phyloP scores from a whole-genome alignment of 2,888 invertebrate genomes.

The Noctua janthe region DNA sequence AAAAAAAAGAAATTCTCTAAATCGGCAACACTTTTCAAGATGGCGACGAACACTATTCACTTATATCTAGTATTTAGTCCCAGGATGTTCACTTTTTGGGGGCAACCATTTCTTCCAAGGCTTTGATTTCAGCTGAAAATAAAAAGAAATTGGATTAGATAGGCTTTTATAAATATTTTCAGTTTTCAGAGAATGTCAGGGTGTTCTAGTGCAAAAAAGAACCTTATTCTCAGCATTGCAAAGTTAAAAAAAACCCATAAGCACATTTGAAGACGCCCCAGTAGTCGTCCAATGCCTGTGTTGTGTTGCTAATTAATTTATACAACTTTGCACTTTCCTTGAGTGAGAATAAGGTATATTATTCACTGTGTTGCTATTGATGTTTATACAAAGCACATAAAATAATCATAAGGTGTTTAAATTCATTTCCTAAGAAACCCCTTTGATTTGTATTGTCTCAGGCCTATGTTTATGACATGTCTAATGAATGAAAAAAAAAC shows the following conservation, averaged over 20 bases:
- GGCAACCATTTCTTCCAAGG: conserved; percentile 82
- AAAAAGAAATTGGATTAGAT: conserved; percentile 42
- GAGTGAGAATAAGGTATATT: neutral
- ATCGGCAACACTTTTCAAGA: conserved; percentile 73
- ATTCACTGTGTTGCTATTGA: neutral
- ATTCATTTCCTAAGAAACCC: too few species aligned
- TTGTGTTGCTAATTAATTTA: neutral
- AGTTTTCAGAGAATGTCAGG: neutral
- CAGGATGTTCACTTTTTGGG: conserved; percentile 75
- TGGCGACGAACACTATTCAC: conserved; percentile 76
- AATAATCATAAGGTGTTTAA: too few species aligned
- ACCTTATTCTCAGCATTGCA: rapidly evolving
- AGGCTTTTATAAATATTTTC: neutral
- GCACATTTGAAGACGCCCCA: neutral
- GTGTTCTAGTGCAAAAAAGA: neutral
- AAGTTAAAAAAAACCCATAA: too few species aligned
- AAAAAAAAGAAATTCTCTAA: conserved; percentile 53
- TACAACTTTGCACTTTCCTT: neutral
- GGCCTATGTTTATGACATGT: too few species aligned
- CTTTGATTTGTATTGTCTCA: too few species aligned
- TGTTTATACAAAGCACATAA: too few species aligned
- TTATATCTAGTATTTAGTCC: conserved; percentile 74
- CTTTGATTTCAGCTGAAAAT: conserved; percentile 88
- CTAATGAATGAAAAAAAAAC: too few species aligned
- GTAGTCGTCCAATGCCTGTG: neutral